Base-by-base conservation (phyloP, 2,113 vertebrate genomes). In the Ctenomys sociabilis region DNA sequence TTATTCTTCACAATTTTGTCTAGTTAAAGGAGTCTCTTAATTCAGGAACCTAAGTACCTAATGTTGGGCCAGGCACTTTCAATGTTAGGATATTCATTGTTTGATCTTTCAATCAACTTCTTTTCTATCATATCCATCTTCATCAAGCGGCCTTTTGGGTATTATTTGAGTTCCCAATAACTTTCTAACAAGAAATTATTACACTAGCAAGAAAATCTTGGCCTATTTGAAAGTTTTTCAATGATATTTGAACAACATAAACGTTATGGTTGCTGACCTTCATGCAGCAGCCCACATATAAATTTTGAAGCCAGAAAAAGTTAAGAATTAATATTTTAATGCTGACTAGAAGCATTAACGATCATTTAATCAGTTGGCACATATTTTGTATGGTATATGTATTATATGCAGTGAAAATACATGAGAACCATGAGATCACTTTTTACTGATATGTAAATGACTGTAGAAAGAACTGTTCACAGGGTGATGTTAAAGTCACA, bases 161-260 rank as follows among this genome's bases (percentile, higher is more conserved):
- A 61, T 72, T 17, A 77, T 86, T 90, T 90, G 37, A 37, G 91
- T 92, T 93, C 17, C 3, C 24, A 92, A 61, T 66, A 93, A 68
- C 40, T 92, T 92, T 68, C 30, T 21, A 90, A 85, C 3, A 87
- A 35, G 35, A 94, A 91, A 70, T 90, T 59, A 83, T 70, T 93
- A 43, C 6, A 77, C 21, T 5, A n/a, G 90, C 16, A 90, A 88
- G 45, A 96, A 63, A 81, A 93, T 82, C 81, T 85, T 89, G 45
- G 83, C 24, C 26, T 83, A 30, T 2, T 87, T 95, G 43, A 70
- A 94, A 77, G 7, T 78, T 93, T 52, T 64, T 66, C 14, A 54
- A 35, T 68, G 22, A 9, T 52, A 3, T 35, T 9, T 68, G 24
- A 68, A 90, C 61, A 54, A 81, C 28, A 26, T 45, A 68, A 10